These are phyloP conservation scores for Cheumatopsyche charites DNA, from an alignment of 1,140 invertebrate species.

Conservation along the genomic window DNA sequence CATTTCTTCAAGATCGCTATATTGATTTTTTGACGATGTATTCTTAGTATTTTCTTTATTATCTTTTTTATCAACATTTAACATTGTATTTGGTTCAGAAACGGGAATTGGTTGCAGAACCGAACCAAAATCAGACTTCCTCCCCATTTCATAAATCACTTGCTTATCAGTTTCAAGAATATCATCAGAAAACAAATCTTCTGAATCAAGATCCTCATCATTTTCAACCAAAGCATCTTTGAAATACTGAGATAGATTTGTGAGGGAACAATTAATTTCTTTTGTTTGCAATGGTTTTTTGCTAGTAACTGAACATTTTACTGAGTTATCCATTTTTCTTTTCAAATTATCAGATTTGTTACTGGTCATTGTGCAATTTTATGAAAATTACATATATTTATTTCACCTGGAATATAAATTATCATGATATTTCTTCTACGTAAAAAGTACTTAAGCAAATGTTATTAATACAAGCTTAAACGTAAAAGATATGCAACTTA, in stretches of 20 bases:
- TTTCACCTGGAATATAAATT: too few species aligned
- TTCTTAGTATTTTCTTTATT: not conserved
- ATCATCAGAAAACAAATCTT: conserved; percentile 16
- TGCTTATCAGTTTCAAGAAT: not conserved
- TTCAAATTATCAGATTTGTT: too few species aligned
- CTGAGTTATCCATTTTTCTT: too few species aligned
- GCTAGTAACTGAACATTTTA: too few species aligned
- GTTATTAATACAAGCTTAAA: too few species aligned
- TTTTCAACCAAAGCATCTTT: not conserved
- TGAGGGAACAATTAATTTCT: conserved; percentile 2
- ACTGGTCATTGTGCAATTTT: too few species aligned
- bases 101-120: not conserved
- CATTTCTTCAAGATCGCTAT: conserved; percentile 19
- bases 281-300: not conserved
- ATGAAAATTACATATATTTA: too few species aligned
- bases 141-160: not conserved
- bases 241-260: conserved; percentile 20
- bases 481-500: too few species aligned
- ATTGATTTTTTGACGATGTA: not conserved
- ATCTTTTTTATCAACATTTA: not conserved
- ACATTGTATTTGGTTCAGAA: not conserved
- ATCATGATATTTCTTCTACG: too few species aligned
- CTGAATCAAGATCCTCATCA: conserved; percentile 1
- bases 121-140: conserved; percentile 11
- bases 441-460: too few species aligned